These are phyloP conservation scores for Chrosomus eos DNA, from an alignment of 2,797 vertebrate genomes.

Conservation along the genomic window DNA sequence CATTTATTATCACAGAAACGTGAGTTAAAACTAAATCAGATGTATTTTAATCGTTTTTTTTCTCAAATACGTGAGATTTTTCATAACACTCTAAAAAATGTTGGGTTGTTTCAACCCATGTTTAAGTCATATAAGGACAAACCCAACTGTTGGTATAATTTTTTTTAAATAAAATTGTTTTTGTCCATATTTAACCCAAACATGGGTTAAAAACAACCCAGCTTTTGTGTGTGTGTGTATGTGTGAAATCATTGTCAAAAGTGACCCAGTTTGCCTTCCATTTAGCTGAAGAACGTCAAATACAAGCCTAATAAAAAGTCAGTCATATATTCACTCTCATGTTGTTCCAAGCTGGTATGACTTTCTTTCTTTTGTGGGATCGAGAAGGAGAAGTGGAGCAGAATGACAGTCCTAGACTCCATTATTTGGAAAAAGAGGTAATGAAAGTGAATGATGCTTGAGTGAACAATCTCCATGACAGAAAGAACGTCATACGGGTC, in stretches of 20 bases:
- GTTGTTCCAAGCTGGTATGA: neutral
- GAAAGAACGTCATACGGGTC: neutral
- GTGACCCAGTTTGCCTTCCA: too few relatives aligned
- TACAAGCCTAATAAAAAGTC: too few relatives aligned
- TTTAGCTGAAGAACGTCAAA: neutral
- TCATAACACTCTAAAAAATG: neutral
- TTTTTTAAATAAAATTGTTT: too few relatives aligned
- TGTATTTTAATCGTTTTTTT: neutral
- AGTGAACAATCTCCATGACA: neutral
- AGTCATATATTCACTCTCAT: neutral
- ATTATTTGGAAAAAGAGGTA: neutral
- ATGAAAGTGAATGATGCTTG: neutral
- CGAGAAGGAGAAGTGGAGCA: neutral
- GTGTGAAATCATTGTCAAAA: too few relatives aligned
- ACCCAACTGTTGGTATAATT: too few relatives aligned
- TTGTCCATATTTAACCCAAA: too few relatives aligned
- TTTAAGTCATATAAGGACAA: too few relatives aligned
- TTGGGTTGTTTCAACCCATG: too few relatives aligned
- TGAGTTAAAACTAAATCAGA: slow-evolving; percentile 11
- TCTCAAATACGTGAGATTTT: neutral
- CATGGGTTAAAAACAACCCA: too few relatives aligned
- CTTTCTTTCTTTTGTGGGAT: neutral
- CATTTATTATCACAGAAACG: slow-evolving; percentile 31
- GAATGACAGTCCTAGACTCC: neutral
- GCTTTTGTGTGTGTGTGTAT: too few relatives aligned